Conservation (phyloP, 2,797 vertebrate genomes). For the Lithobates pipiens region DNA sequence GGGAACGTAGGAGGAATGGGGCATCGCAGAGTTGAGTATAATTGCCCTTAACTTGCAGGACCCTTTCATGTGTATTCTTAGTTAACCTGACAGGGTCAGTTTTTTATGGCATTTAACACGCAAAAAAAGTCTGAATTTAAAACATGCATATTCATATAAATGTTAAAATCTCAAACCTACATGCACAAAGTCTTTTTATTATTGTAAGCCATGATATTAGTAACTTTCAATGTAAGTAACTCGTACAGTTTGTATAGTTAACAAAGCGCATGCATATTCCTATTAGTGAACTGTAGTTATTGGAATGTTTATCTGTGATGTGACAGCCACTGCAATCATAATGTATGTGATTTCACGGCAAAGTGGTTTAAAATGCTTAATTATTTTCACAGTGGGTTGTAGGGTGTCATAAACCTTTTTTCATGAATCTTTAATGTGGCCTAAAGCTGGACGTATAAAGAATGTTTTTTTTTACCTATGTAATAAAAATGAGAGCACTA, state of each 20-base stretch:
- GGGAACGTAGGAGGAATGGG: not conserved
- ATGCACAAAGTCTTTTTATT: slow-evolving; percentile 14
- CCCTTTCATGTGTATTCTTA: not conserved
- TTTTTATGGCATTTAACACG: not conserved
- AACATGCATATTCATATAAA: slow-evolving; percentile 25
- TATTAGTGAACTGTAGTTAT: slow-evolving; percentile 18
- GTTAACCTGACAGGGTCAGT: not conserved
- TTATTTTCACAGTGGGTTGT: not conserved
- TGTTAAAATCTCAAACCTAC: slow-evolving; percentile 10
- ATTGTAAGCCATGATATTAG: slow-evolving; percentile 40
- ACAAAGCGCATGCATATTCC: slow-evolving; percentile 14
- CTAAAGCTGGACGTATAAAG: not conserved
- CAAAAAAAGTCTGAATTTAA: not conserved
- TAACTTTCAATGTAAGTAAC: slow-evolving; percentile 5
- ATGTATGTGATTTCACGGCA: not conserved
- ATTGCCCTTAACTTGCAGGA: not conserved
- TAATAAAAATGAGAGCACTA: too few relatives aligned
- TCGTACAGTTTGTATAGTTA: not conserved
- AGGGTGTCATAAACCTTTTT: not conserved
- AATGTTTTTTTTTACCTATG: not conserved
- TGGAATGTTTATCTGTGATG: not conserved
- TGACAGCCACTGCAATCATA: not conserved
- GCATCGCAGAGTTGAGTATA: not conserved
- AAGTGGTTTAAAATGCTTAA: not conserved
- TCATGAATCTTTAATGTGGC: not conserved